These are phyloP conservation scores for Cordylochernes scorpioides DNA, from an alignment of 2,888 invertebrate species.

Conservation along the genomic window DNA sequence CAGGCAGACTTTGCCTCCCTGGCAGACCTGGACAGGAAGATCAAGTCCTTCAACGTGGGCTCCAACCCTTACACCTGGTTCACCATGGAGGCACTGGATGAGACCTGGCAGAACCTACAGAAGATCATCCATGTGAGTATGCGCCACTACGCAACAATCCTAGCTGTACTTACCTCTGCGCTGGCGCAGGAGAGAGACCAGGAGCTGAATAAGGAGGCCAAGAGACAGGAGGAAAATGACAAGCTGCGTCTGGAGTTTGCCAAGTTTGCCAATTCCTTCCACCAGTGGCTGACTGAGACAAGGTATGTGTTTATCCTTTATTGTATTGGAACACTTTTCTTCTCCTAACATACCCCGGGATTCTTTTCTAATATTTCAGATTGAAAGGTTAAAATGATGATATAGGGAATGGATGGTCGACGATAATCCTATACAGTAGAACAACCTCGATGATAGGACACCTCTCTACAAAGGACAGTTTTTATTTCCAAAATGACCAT, in stretches of 20 bases:
- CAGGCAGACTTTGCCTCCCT: conserved; percentile 91
- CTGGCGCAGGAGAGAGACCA: conserved; percentile 37
- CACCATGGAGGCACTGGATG: conserved; percentile 96
- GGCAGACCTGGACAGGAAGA: conserved; percentile 79
- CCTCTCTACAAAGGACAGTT: no score
- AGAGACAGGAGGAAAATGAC: conserved; percentile 97
- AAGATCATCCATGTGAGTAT: conserved; percentile 44
- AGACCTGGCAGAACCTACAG: conserved; percentile 94
- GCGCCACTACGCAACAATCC: neutral
- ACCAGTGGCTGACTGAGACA: conserved; percentile 86
- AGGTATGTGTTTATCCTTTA: conserved; percentile 31
- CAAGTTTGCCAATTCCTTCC: conserved; percentile 94
- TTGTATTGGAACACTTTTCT: neutral
- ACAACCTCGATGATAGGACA: no score
- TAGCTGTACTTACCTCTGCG: neutral
- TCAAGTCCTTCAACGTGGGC: conserved; percentile 94
- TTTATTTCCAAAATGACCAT: no score
- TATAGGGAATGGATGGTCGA: no score
- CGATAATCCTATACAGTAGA: no score
- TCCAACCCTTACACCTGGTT: conserved; percentile 99
- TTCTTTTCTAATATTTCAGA: no score
- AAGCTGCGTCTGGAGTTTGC: conserved; percentile 93
- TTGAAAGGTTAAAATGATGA: no score
- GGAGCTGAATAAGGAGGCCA: conserved; percentile 79
- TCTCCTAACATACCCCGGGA: no score